These are phyloP conservation scores for Cygnus buccinator DNA, from an alignment of 2,113 vertebrate genomes.

Conservation along the genomic window DNA sequence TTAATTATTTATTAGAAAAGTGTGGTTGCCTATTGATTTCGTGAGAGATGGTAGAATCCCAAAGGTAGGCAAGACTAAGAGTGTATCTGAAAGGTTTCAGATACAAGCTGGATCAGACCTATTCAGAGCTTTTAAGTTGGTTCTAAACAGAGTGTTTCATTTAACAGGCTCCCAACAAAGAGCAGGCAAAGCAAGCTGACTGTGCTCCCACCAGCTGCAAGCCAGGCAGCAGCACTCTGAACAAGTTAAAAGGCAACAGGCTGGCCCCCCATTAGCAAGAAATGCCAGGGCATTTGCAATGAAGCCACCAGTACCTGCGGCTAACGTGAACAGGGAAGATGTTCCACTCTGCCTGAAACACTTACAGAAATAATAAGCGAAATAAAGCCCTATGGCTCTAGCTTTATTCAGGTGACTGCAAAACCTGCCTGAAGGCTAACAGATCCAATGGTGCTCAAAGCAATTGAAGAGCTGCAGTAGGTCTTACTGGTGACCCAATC, in stretches of 20 bases:
- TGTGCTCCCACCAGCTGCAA: not conserved
- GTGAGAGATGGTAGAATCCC: not conserved
- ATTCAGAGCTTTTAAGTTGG: not conserved
- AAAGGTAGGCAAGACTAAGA: not conserved
- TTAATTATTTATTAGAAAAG: not conserved
- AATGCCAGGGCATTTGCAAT: not conserved
- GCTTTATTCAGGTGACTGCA: not conserved
- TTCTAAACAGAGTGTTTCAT: not conserved
- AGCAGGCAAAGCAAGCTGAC: not conserved
- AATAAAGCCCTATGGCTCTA: not conserved
- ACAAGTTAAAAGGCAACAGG: not conserved
- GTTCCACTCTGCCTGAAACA: not conserved
- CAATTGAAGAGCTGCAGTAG: not conserved
- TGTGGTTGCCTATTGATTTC: not conserved
- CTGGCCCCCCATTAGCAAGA: not conserved
- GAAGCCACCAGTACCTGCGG: accelerated
- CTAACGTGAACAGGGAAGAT: not conserved
- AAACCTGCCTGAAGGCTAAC: not conserved
- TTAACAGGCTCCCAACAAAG: not conserved
- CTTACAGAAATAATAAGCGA: not conserved
- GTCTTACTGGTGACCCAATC: not conserved
- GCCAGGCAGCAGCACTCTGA: not conserved
- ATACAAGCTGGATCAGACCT: not conserved
- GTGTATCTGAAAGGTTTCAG: not conserved
- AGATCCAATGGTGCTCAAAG: not conserved